A percentile compares a stretch with the other conserved stretches of the same genome.
Evolutionary conservation across 2,888 invertebrate species (phyloP).

Genomic region (Pilophorus perplexus): DNA sequence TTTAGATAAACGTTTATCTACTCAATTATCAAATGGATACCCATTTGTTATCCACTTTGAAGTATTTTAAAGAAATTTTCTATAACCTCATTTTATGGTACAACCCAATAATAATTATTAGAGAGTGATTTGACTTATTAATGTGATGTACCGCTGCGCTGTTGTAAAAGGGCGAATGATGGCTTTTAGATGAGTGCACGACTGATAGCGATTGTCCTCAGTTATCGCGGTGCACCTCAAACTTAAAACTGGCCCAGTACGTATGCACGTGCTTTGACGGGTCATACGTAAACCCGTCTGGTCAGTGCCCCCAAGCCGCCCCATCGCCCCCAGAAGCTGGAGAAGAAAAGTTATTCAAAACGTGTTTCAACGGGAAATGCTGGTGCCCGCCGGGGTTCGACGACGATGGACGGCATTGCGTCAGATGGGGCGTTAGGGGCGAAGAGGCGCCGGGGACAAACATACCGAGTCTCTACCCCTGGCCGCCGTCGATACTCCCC

Average conservation of each 20-base stretch:
- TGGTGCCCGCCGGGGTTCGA: slow-evolving; percentile 57
- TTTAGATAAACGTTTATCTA: too few species aligned
- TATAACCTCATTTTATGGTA: too few species aligned
- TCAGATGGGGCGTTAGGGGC: too few species aligned
- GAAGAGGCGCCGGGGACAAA: too few species aligned
- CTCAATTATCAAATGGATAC: too few species aligned
- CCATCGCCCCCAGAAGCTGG: neutral
- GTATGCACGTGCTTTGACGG: slow-evolving; percentile 43
- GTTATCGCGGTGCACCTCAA: slow-evolving; percentile 63
- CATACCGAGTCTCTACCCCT: too few species aligned
- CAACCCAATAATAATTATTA: too few species aligned
- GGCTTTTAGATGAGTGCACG: slow-evolving; percentile 59
- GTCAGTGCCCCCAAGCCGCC: neutral
- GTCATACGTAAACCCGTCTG: neutral
- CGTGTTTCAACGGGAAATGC: slow-evolving; percentile 50
- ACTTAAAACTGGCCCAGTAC: slow-evolving; percentile 52
- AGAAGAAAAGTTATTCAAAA: slow-evolving; percentile 50
- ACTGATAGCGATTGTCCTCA: slow-evolving; percentile 65
- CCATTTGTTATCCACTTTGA: too few species aligned
- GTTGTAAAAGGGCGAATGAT: neutral
- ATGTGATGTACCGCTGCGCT: too few species aligned
- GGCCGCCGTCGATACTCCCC: too few species aligned
- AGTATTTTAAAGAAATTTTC: too few species aligned
- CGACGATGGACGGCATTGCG: slow-evolving; percentile 57
- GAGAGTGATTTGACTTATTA: too few species aligned